Evolutionary conservation across 1,140 invertebrate genomes (phyloP).

Genomic region (Drosophila burlai): DNA sequence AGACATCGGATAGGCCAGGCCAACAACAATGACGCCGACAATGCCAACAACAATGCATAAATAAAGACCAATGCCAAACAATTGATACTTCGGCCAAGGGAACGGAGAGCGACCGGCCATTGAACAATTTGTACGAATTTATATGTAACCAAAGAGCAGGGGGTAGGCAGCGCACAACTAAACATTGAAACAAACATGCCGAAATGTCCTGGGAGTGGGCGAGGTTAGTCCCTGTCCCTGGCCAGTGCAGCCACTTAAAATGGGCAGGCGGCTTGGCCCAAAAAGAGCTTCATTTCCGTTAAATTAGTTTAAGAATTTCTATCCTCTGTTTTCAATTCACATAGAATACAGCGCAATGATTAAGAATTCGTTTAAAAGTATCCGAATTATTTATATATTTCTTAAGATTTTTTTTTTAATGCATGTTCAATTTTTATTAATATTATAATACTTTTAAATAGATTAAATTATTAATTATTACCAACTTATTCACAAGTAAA

Average conservation of each 20-base stretch:
- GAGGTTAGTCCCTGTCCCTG: neutral
- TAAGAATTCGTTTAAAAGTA: neutral
- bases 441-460: too few species aligned
- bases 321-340: neutral
- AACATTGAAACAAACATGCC: slow-evolving; percentile 68
- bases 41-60: slow-evolving; percentile 62
- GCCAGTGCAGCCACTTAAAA: slow-evolving; percentile 11
- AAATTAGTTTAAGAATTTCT: neutral
- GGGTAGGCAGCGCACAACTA: slow-evolving; percentile 27
- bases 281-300: neutral
- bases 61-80: slow-evolving; percentile 76
- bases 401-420: too few species aligned
- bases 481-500: too few species aligned
- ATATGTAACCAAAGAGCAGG: slow-evolving; percentile 31
- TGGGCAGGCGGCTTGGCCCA: neutral
- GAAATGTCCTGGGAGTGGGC: slow-evolving; percentile 30
- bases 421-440: too few species aligned
- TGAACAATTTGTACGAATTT: slow-evolving; percentile 73
- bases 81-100: slow-evolving; percentile 68
- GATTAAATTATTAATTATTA: too few species aligned
- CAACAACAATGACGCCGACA: slow-evolving; percentile 42
- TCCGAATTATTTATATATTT: neutral
- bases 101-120: slow-evolving; percentile 53
- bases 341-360: neutral
- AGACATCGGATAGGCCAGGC: slow-evolving; percentile 56